Base-by-base conservation (phyloP, 2,888 invertebrate genomes). In the Agrotis puta region DNA sequence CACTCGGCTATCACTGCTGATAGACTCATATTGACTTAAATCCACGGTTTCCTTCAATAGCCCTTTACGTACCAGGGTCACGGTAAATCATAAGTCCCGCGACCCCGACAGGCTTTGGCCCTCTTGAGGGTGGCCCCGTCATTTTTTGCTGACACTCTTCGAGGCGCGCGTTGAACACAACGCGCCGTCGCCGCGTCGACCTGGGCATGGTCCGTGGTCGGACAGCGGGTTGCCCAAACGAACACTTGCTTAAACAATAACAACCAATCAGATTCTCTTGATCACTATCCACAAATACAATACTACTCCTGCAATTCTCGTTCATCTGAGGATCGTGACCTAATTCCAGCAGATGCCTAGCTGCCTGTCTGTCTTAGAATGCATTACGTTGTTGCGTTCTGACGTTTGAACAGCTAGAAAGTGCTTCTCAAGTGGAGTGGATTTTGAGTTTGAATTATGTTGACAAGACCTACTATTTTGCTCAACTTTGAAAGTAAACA, bases 311-410 rank as follows among this genome's bases (percentile, higher is more conserved):
- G 43, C 70, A 77, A 54, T 77, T 62, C 77, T 69, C 57, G 54
- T 33, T 62, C 63, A 65, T 61, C 50, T 57, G 6, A 27, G 24
- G 51, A 70, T 63, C 54, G 81, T 81, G 78, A 77, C 65, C 77
- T 27, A 65, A 78, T 78, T 78, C 63, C 50, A 59, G 20, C 18
- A 39, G 22, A 66, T 48, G 43, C 54, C 68, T 47, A 20, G 22
- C 45, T 73, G 50, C n/a, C 62, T 72, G 22, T 33, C 43, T 54
- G 39, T 76, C 61, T 81, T 48, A 51, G 54, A 65, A 70, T 77
- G 64, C 70, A 81, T 77, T 62, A 48, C 20, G 33, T 24, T 22
- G 47, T 70, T 53, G 22, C 4, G 48, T 61, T 80, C 13, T 57
- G 51, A 53, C 13, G n/a, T 74, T 74, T 43, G 27, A 61, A 61